These are phyloP conservation scores for Rhogogaster chlorosoma DNA, from an alignment of 2,888 invertebrate species.

Conservation along the genomic window DNA sequence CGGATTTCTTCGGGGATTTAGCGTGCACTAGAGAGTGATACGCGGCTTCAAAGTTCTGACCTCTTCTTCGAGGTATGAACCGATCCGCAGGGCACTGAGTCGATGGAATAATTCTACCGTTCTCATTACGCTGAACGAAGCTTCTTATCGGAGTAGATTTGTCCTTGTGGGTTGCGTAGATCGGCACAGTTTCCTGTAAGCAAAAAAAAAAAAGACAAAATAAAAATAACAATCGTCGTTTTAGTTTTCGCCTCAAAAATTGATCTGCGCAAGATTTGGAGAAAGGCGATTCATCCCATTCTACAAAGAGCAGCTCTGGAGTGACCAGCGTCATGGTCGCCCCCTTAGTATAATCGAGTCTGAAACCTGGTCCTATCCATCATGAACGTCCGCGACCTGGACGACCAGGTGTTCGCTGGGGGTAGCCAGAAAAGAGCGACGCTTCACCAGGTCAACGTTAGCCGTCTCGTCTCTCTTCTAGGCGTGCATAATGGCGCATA, in stretches of 20 bases:
- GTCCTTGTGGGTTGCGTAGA: neutral
- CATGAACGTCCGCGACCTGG: conserved; percentile 57
- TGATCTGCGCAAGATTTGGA: neutral
- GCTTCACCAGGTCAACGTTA: conserved; percentile 43
- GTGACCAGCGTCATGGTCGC: conserved; percentile 7
- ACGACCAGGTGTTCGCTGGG: conserved; percentile 71
- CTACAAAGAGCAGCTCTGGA: neutral
- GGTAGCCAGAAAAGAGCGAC: conserved; percentile 58
- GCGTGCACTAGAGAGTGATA: conserved; percentile 57
- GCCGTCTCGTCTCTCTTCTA: conserved; percentile 40
- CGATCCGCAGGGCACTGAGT: conserved; percentile 60
- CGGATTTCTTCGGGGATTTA: conserved; percentile 30
- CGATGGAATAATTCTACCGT: neutral
- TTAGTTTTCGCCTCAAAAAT: neutral
- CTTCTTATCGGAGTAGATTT: conserved; percentile 1
- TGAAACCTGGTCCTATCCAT: conserved; percentile 64
- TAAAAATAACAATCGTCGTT: neutral
- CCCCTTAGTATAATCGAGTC: conserved; percentile 57
- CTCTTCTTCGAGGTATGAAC: conserved; percentile 65
- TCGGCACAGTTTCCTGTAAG: conserved; percentile 19
- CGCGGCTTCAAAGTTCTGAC: conserved; percentile 62
- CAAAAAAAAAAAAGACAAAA: conserved; percentile 36
- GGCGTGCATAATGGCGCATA: conserved; percentile 67
- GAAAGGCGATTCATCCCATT: neutral
- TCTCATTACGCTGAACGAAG: neutral